Percentiles rank a stretch among this genome's conserved stretches.
Evolutionary conservation across 1,140 invertebrate genomes (phyloP).

Genomic region (Drosophila tristis): DNA sequence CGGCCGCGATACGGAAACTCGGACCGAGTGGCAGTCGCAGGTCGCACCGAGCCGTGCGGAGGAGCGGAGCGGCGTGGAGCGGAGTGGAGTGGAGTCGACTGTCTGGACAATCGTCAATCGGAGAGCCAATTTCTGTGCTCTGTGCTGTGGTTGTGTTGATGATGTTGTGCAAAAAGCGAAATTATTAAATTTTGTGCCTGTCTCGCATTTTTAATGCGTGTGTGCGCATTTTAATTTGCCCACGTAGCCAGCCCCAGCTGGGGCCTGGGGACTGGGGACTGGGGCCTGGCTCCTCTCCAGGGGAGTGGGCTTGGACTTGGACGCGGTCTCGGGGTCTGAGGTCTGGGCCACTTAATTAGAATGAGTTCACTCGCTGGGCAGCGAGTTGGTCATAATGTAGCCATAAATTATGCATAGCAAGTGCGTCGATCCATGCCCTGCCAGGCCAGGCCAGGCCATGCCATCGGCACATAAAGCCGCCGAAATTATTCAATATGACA

Average conservation of each 20-base stretch:
- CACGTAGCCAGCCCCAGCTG: constrained; percentile 57
- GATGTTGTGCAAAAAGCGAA: constrained; percentile 79
- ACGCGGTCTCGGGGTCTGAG: constrained; percentile 13
- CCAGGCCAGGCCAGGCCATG: background rate
- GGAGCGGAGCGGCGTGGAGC: background rate
- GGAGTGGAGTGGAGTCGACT: too few species aligned
- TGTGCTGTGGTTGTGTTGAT: constrained; percentile 7
- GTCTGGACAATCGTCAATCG: constrained; percentile 42
- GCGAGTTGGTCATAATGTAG: constrained; percentile 51
- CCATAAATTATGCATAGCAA: constrained; percentile 80
- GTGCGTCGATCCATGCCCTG: constrained; percentile 32
- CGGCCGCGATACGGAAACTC: constrained; percentile 8
- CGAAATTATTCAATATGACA: constrained; percentile 82
- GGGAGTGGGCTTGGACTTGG: constrained; percentile 4
- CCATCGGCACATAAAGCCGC: constrained; percentile 47
- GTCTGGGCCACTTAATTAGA: constrained; percentile 73
- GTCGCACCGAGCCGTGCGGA: background rate
- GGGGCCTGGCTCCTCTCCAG: background rate
- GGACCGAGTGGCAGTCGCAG: background rate
- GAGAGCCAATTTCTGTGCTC: constrained; percentile 26
- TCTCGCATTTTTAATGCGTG: constrained; percentile 69
- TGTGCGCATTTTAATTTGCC: constrained; percentile 59
- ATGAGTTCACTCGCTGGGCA: constrained; percentile 70
- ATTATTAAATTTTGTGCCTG: constrained; percentile 81
- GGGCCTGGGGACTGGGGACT: background rate